Percentiles rank a stretch among this genome's conserved stretches.
phyloP scores from a whole-genome alignment of 2,888 invertebrate species.

The Ptychoptera albimana region DNA sequence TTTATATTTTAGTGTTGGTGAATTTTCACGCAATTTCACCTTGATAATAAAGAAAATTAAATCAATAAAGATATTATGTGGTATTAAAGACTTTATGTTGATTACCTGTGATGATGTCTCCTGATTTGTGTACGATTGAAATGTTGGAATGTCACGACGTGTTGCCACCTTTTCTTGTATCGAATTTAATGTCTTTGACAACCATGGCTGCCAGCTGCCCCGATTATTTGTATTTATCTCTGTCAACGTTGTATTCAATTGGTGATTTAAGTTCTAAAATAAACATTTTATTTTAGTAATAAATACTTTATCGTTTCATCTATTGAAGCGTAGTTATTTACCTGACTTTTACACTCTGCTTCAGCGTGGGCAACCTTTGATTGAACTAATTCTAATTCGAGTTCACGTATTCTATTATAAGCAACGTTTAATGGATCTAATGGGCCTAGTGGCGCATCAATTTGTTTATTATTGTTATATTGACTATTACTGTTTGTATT shows the following conservation, averaged over 20 bases:
- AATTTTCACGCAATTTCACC: not conserved
- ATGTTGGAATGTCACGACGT: conserved; percentile 21
- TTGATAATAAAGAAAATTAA: not conserved
- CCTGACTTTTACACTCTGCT: conserved; percentile 87
- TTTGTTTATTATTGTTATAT: not conserved
- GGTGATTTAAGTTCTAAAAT: conserved; percentile 62
- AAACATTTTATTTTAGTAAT: no score
- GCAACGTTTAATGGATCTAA: conserved; percentile 26
- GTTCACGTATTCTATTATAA: conserved; percentile 53
- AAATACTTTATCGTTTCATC: no score
- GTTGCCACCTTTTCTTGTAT: conserved; percentile 29
- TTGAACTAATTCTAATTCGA: conserved; percentile 91
- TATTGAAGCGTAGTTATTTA: not conserved
- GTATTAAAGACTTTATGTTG: not conserved
- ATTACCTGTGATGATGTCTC: not conserved
- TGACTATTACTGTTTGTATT: conserved; percentile 4
- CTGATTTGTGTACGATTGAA: conserved; percentile 23
- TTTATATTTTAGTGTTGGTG: conserved; percentile 5
- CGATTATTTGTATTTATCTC: conserved; percentile 43
- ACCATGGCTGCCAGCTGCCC: conserved; percentile 73
- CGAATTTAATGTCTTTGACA: conserved; percentile 68
- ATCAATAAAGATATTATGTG: no score
- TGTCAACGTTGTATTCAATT: conserved; percentile 62
- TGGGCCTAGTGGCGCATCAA: conserved; percentile 21
- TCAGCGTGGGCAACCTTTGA: conserved; percentile 95